phyloP scores from a whole-genome alignment of 2,113 vertebrate species.

The Petromus typicus region DNA sequence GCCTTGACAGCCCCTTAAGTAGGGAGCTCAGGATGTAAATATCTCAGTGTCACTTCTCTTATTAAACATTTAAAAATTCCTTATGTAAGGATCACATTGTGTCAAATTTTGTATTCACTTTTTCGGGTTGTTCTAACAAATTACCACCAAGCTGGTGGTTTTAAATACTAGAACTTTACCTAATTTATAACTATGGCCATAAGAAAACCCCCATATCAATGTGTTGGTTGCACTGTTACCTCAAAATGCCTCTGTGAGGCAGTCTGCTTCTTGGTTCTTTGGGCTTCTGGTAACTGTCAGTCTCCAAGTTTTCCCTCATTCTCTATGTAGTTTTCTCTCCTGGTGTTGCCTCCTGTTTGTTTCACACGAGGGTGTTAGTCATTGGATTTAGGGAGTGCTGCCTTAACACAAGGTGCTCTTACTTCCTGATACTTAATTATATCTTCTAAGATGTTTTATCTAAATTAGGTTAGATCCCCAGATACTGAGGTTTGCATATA shows the following conservation, averaged over 20 bases:
- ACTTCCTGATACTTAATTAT: neutral
- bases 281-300: neutral
- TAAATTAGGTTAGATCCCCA: neutral
- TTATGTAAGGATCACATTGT: neutral
- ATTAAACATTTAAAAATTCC: neutral
- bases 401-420: neutral
- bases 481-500: neutral
- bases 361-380: neutral
- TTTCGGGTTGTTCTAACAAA: neutral
- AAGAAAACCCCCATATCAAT: neutral
- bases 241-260: rapidly evolving
- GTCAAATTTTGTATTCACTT: neutral
- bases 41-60: neutral
- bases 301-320: neutral
- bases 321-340: neutral
- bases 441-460: neutral
- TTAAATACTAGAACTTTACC: neutral
- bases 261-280: neutral
- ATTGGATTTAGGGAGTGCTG: neutral
- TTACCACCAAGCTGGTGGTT: neutral
- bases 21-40: neutral
- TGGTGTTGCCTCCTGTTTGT: neutral
- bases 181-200: neutral
- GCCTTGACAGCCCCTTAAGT: neutral
- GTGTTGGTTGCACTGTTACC: neutral